Evolutionary conservation across 1,140 invertebrate species (phyloP).

Genomic region (Drosophila serrata): DNA sequence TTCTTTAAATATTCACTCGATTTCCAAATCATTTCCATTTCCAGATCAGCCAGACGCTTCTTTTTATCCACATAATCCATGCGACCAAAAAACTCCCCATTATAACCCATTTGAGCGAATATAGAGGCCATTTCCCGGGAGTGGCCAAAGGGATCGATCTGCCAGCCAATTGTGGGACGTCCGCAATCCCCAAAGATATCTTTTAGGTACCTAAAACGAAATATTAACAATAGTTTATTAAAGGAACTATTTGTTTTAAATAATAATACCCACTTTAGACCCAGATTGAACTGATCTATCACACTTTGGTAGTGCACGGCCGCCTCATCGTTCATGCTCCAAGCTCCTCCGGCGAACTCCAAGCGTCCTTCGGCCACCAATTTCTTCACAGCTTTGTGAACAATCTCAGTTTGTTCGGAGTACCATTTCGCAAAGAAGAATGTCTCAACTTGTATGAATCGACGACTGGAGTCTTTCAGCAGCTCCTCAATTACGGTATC

Average conservation of each 20-base stretch:
- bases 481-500: conserved; percentile 94
- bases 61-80: conserved; percentile 95
- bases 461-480: conserved; percentile 89
- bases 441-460: conserved; percentile 92
- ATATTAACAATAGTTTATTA: background rate
- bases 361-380: conserved; percentile 92
- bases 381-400: conserved; percentile 87
- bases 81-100: conserved; percentile 95
- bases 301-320: conserved; percentile 96
- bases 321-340: conserved; percentile 98
- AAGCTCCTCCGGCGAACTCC: conserved; percentile 95
- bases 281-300: conserved; percentile 96
- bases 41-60: conserved; percentile 87
- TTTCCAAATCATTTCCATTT: conserved; percentile 84
- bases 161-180: conserved; percentile 94
- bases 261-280: conserved; percentile 87
- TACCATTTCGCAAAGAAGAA: conserved; percentile 98
- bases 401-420: conserved; percentile 89
- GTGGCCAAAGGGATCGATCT: conserved; percentile 97
- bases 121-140: conserved; percentile 94
- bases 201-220: conserved; percentile 87
- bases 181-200: conserved; percentile 94
- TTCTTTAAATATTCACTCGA: conserved; percentile 88
- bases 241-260: background rate
- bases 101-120: conserved; percentile 93